Base-by-base conservation (phyloP, 64 coral and sea anemone genomes). In the Montipora foliosa region DNA sequence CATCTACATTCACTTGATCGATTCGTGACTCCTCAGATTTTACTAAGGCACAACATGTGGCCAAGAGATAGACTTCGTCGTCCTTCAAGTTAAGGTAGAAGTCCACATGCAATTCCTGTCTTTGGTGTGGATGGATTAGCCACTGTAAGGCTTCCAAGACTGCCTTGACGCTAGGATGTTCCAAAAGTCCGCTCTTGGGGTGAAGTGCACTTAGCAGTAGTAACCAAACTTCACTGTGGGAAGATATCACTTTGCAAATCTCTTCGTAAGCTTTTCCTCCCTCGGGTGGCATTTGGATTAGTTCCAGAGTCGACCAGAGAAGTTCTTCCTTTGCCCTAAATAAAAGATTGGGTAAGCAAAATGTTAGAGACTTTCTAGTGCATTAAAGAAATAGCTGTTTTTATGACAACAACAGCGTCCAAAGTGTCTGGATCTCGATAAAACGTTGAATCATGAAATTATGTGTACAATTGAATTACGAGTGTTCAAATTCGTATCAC, bases 151-250 rank as follows among this genome's bases (percentile, higher is more conserved):
- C n/a, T 17, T 80, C 20, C 51, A 24, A 9, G 78, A 24, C 78
- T 4, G 19, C 2, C 17, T 8, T 20, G 9, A 80, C 78, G 0
- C 14, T 80, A 17, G 78, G 49, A 21, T 80, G 78, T 80, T 21
- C 5, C 49, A 80, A 2, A 29, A 80, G 78, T 29, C 1, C 29
- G 20, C 78, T 80, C 7, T 80, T 21, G 4, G 78, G 52, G 21
- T 80, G 49, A 29, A 80, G 49, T 57, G 78, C 51, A 22, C 50
- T 55, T 21, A 80, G 12, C 20, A 80, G 9, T 6, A 6, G 78
- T 22, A 80, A 11, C 78, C 78, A 80, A 24, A 80, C 15, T 2
- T 80, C 78, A 57, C 78, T 80, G 78, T 20, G 4, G 49, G 78
- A 59, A 24, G 24, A 19, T 22, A 80, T 80, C 45, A n/a, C 78